Evolutionary conservation across 2,797 vertebrate genomes (phyloP), one percentile per base, ranked within the genome.

Genomic region (Peromyscus attwateri): DNA sequence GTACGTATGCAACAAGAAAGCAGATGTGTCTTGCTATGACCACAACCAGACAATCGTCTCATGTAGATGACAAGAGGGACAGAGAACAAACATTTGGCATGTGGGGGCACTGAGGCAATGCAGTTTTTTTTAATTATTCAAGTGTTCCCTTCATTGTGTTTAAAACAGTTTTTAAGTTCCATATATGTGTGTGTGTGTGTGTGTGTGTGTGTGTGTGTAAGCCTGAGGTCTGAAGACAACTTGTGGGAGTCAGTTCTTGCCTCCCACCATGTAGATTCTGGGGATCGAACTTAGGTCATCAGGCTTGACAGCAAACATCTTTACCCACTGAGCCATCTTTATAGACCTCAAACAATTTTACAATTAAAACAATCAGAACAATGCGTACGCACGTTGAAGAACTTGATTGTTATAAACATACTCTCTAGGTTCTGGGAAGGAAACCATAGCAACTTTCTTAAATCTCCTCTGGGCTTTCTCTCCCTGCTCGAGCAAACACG

Each of bases 11-110:
- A 25, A 77, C 87, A 80, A 90, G 37, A 89, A 92, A 85, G 92
- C 92, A 68, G 80, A 92, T 82, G 76, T 70, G 52, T 92, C 91
- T 90, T 76, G 94, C 79, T 80, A 57, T 87, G 97, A 89, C 94
- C 29, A 91, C 40, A 40, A 70, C 73, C 46, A 92, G 91, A 95
- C 92, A 66, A 79, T 6, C n/a, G 62, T 55, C 87, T 37, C 85
- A 31, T n/a, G n/a, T n/a, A 89, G 49, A 64, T 68, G 68, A 57
- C 88, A 76, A 92, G 4, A 92, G 77, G 37, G 52, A 40, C 16
- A 94, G 81, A 71, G 52, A 62, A 68, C 71, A 81, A 66, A 91
- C 37, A 49, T 9, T 34, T 23, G 77, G 49, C 49, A 29, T 2
- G 17, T 55, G 95, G 77, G 70, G 81, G 87, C 60, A 77, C n/a